Conservation (phyloP, 2,888 invertebrate genomes). For the Heliconius ismenius region DNA sequence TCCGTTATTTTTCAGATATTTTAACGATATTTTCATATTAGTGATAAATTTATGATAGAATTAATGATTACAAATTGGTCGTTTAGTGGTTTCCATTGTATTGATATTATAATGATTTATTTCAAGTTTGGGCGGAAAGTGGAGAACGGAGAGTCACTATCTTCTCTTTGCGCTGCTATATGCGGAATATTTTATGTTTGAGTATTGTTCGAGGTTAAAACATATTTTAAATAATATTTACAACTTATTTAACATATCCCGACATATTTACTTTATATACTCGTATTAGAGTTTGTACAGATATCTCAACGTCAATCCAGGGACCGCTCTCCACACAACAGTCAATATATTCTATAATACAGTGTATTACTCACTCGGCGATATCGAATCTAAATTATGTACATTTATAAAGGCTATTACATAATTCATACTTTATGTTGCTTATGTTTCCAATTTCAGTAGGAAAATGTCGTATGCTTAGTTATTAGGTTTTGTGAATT, state of each 20-base stretch:
- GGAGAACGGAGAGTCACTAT: too few relatives aligned
- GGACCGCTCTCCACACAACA: neutral
- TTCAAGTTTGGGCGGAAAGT: too few relatives aligned
- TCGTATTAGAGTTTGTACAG: neutral
- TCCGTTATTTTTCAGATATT: neutral
- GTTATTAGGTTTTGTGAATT: neutral
- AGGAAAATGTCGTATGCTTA: neutral
- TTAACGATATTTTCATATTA: neutral
- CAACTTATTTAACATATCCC: neutral
- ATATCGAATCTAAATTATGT: slow-evolving; percentile 16
- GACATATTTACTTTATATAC: neutral
- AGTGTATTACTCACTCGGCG: neutral
- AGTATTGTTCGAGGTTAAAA: too few relatives aligned
- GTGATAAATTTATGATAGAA: neutral
- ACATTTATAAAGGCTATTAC: slow-evolving; percentile 7
- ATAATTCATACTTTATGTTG: slow-evolving; percentile 1
- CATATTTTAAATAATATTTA: neutral
- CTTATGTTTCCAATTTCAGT: slow-evolving; percentile 1
- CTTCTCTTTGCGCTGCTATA: too few relatives aligned
- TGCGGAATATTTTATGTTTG: neutral
- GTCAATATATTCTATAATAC: neutral
- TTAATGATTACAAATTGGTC: neutral
- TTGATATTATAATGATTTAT: neutral
- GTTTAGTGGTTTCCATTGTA: neutral
- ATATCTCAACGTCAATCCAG: neutral